Base-by-base conservation (phyloP, 2,113 vertebrate genomes). In the Aspidoscelis tigris region DNA sequence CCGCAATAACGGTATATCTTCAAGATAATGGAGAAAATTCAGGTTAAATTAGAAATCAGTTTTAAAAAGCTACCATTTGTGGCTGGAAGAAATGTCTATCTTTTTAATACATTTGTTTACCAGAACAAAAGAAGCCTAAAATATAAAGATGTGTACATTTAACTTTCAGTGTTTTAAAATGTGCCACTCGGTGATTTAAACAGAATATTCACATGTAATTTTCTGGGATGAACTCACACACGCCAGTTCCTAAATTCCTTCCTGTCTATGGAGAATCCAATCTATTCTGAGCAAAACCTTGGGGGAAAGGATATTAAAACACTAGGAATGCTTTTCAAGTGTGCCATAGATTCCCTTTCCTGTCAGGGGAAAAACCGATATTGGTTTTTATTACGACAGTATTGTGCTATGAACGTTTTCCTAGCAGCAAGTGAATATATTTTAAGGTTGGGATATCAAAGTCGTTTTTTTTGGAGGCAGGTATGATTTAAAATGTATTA, bases 11-110 rank as follows among this genome's bases (percentile, higher is more conserved):
- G 16, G 26, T 39, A 18, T 5, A 3, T 80, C 21, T 80, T 22
- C 33, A 65, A 69, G 64, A 77, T 55, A 69, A 68, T 68, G 61
- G 5, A 76, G 44, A n/a, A 83, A 76, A 76, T 76, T 72, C 61
- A 83, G 53, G 18, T 53, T 55, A 80, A 81, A 76, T 26, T 55
- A 39, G 21, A 58, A 76, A 68, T 64, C 43, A 66, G 50, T 68
- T 76, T 55, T 69, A 26, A 68, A 80, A 80, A 65, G 39, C 58
- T 78, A 43, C 22, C 61, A 20, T 10, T 47, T 16, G 47, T 26
- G n/a, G 41, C 21, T 74, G 66, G 58, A 76, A 4, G 64, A 41
- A 66, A 53, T 50, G 44, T 1, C 61, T n/a, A 65, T 65, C 43
- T 65, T 66, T 76, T 66, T 76, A 83, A 66, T 21, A 65, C 7